phyloP scores from a whole-genome alignment of 2,113 vertebrate species.

The Trogon melanurus region DNA sequence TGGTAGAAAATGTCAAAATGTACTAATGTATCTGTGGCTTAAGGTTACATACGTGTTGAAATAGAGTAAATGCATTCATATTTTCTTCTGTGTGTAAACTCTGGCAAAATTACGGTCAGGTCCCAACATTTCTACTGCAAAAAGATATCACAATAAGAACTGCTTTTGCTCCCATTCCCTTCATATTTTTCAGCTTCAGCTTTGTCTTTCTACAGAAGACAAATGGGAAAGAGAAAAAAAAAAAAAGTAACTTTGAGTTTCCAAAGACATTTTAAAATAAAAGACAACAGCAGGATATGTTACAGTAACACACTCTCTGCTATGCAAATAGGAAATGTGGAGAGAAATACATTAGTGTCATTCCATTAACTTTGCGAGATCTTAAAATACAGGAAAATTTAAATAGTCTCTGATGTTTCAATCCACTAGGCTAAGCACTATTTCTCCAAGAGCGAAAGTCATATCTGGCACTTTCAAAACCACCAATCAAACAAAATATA shows the following conservation, averaged over 20 bases:
- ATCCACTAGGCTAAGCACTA: background rate
- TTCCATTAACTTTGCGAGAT: background rate
- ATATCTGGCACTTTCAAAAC: background rate
- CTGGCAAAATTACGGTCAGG: background rate
- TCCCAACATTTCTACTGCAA: background rate
- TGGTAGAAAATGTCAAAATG: background rate
- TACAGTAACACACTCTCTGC: background rate
- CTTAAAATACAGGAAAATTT: background rate
- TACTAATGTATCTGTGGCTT: background rate
- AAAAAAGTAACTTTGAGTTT: background rate
- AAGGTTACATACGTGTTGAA: background rate
- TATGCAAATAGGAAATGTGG: background rate
- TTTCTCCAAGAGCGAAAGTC: background rate
- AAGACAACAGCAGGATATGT: background rate
- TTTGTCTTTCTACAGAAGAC: background rate
- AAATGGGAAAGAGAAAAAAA: background rate
- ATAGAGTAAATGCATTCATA: background rate
- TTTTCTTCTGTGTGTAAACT: background rate
- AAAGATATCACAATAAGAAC: background rate
- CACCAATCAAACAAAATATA: background rate
- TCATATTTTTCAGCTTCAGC: background rate
- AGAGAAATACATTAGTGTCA: background rate
- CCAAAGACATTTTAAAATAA: background rate
- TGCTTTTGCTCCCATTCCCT: background rate
- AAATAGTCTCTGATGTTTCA: background rate